Conservation (phyloP, 1,140 invertebrate genomes). For the Sinonovacula constricta region DNA sequence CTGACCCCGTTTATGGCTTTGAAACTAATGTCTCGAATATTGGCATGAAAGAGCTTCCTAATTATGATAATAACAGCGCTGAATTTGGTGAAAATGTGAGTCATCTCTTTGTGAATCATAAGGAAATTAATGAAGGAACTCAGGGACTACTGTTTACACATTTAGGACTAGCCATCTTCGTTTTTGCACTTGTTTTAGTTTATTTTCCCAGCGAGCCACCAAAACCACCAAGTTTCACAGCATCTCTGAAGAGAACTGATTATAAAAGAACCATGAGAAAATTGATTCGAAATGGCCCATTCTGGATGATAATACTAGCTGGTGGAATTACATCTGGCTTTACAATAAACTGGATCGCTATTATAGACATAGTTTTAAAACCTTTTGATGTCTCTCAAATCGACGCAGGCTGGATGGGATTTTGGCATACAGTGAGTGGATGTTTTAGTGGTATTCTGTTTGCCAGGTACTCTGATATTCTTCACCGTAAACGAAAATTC, state of each 20-base stretch:
- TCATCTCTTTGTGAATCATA: background rate
- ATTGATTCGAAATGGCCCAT: conserved; percentile 57
- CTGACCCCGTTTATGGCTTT: background rate
- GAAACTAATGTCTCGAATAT: background rate
- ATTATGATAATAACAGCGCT: background rate
- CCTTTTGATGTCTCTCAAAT: conserved; percentile 58
- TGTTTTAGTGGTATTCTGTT: conserved; percentile 64
- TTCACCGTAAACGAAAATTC: conserved; percentile 37
- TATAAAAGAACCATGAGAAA: conserved; percentile 61
- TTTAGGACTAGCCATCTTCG: conserved; percentile 54
- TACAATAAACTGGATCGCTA: conserved; percentile 60
- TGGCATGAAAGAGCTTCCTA: background rate
- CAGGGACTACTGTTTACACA: conserved; percentile 55
- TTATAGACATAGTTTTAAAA: conserved; percentile 67
- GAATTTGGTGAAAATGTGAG: background rate
- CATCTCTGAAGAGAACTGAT: conserved; percentile 57
- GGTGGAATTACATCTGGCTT: conserved; percentile 62
- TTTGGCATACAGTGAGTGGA: conserved; percentile 60
- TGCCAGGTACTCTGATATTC: conserved; percentile 51
- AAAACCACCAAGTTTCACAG: conserved; percentile 63
- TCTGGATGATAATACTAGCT: conserved; percentile 64
- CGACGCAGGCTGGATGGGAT: conserved; percentile 69
- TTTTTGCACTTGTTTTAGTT: conserved; percentile 58
- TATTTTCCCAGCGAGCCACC: conserved; percentile 72
- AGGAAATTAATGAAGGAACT: conserved; percentile 8